These are phyloP conservation scores for Ylistrum balloti DNA, from an alignment of 1,140 invertebrate genomes.

Conservation along the genomic window DNA sequence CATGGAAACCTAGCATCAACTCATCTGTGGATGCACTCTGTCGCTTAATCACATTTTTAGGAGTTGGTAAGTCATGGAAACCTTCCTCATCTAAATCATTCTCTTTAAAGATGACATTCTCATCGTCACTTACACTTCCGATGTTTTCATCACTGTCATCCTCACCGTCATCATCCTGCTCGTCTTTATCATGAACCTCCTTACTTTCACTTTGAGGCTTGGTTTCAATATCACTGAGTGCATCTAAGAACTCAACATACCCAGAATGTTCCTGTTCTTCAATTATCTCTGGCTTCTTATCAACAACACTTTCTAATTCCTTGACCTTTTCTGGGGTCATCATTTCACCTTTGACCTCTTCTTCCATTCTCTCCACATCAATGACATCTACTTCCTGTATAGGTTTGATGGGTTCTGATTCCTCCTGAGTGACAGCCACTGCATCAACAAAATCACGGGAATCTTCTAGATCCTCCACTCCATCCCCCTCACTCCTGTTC, in stretches of 20 bases:
- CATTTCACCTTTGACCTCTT: conserved; percentile 38
- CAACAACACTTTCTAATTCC: background rate
- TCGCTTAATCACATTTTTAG: conserved; percentile 39
- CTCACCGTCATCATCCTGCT: conserved; percentile 13
- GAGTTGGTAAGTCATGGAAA: background rate
- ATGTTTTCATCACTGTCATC: conserved; percentile 69
- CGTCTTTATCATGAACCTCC: conserved; percentile 46
- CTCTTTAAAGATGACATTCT: conserved; percentile 51
- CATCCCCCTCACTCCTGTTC: conserved; percentile 6
- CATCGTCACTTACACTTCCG: conserved; percentile 69
- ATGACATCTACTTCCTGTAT: background rate
- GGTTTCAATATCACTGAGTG: conserved; percentile 30
- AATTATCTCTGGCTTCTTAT: background rate
- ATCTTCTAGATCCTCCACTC: background rate
- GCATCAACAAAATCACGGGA: background rate
- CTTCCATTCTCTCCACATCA: background rate
- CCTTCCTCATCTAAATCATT: conserved; percentile 46
- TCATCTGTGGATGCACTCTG: conserved; percentile 62
- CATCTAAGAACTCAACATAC: conserved; percentile 2
- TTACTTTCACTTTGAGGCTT: conserved; percentile 41
- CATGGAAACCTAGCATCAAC: conserved; percentile 61
- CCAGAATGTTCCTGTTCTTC: background rate
- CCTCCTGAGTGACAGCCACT: background rate
- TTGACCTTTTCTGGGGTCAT: background rate
- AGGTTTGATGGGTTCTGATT: background rate